Percentiles rank a stretch among this genome's conserved stretches.
These are phyloP conservation scores for Timandra comae DNA, from an alignment of 2,888 invertebrate genomes.

Conservation along the genomic window DNA sequence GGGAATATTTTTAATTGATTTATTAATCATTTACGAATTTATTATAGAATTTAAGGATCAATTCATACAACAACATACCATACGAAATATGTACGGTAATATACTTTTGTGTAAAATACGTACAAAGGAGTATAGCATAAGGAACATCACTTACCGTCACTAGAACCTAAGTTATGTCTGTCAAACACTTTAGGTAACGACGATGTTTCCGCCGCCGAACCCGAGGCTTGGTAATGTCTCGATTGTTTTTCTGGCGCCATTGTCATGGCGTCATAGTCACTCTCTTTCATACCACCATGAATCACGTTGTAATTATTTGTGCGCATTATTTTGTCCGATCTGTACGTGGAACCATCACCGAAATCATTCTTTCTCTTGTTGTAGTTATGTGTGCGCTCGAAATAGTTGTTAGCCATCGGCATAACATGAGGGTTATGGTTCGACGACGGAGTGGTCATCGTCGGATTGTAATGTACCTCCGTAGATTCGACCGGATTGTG, in stretches of 20 bases:
- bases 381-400: constrained; percentile 52
- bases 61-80: too few species aligned
- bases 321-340: constrained; percentile 65
- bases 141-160: constrained; percentile 64
- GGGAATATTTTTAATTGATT: too few species aligned
- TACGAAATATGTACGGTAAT: too few species aligned
- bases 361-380: constrained; percentile 67
- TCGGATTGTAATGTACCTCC: constrained; percentile 57
- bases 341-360: constrained; percentile 52
- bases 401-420: constrained; percentile 55
- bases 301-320: constrained; percentile 50
- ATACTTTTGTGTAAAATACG: too few species aligned
- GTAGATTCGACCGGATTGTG: constrained; percentile 60
- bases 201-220: constrained; percentile 43
- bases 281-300: constrained; percentile 30
- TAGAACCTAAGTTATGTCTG: constrained; percentile 57
- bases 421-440: constrained; percentile 45
- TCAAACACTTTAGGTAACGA: constrained; percentile 55
- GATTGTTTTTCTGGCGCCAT: constrained; percentile 47
- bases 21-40: too few species aligned
- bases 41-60: too few species aligned
- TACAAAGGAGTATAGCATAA: too few species aligned
- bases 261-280: constrained; percentile 44
- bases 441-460: constrained; percentile 35
- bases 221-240: constrained; percentile 49